Conservation (phyloP, 2,888 invertebrate species). For the Pterostichus niger region DNA sequence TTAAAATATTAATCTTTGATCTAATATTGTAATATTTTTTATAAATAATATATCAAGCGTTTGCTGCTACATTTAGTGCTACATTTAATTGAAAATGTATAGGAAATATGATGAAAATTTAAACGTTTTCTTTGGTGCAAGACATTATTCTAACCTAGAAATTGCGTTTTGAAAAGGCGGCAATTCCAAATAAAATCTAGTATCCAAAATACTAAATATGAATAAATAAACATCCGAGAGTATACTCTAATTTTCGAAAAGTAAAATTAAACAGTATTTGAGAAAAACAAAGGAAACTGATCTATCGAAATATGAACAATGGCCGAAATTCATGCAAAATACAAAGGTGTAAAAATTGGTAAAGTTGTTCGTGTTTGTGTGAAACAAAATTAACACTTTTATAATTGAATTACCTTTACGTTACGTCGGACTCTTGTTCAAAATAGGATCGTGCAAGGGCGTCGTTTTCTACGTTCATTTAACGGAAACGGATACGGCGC, state of each 20-base stretch:
- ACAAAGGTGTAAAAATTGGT: slow-evolving; percentile 2
- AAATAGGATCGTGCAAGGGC: slow-evolving; percentile 73
- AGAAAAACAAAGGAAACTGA: slow-evolving; percentile 23
- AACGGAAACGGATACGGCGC: slow-evolving; percentile 75
- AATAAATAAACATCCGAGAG: neutral
- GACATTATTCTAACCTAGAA: slow-evolving; percentile 22
- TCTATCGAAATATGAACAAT: neutral
- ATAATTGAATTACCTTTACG: slow-evolving; percentile 71
- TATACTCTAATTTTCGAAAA: neutral
- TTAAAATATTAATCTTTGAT: too few species aligned
- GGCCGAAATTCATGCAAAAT: slow-evolving; percentile 24
- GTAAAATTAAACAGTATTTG: neutral
- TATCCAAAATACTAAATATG: neutral
- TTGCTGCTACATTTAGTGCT: too few species aligned
- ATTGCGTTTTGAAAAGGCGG: neutral
- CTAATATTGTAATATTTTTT: too few species aligned
- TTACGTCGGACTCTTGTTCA: slow-evolving; percentile 69
- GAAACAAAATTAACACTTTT: slow-evolving; percentile 42
- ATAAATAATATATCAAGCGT: too few species aligned
- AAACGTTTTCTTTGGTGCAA: neutral
- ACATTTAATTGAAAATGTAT: neutral
- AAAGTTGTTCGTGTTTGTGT: neutral
- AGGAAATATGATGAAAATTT: neutral
- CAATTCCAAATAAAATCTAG: neutral
- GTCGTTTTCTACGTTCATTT: slow-evolving; percentile 72